phyloP scores from a whole-genome alignment of 2,888 invertebrate species.

The Nematopogon swammerdamellus region DNA sequence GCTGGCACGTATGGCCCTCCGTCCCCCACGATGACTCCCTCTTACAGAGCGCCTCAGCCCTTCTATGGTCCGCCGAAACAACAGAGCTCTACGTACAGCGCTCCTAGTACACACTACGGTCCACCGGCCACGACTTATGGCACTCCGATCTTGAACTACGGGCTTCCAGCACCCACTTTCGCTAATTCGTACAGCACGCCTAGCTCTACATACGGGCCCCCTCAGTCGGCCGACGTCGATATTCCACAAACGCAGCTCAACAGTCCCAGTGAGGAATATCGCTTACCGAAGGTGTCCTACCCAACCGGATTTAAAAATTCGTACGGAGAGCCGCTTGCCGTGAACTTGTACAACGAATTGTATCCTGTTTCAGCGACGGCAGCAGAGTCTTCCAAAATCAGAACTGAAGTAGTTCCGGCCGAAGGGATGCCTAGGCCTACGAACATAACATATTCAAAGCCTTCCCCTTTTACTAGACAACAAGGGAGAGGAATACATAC shows the following conservation, averaged over 20 bases:
- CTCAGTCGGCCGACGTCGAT: neutral
- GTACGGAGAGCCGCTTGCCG: constrained; percentile 40
- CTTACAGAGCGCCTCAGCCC: constrained; percentile 20
- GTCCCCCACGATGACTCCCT: constrained; percentile 25
- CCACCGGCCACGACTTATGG: constrained; percentile 10
- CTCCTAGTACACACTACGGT: constrained; percentile 15
- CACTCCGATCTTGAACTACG: constrained; percentile 2
- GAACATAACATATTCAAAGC: constrained; percentile 17
- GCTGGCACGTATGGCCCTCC: constrained; percentile 12
- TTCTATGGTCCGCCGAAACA: constrained; percentile 11
- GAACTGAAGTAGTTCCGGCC: constrained; percentile 33
- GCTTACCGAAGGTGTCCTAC: constrained; percentile 33
- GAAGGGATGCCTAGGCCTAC: constrained; percentile 8
- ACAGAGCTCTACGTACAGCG: constrained; percentile 3
- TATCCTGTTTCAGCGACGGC: constrained; percentile 37
- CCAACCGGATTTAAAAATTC: constrained; percentile 41
- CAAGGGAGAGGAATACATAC: constrained; percentile 48
- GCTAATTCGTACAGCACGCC: neutral
- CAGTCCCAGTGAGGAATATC: constrained; percentile 22
- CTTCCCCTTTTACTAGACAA: constrained; percentile 41
- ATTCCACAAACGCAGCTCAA: constrained; percentile 5
- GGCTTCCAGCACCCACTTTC: neutral
- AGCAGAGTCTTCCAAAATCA: constrained; percentile 40
- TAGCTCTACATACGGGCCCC: constrained; percentile 5
- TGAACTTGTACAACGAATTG: constrained; percentile 27